Base-by-base conservation (phyloP, 2,797 vertebrate genomes). In the Tachyglossus aculeatus region DNA sequence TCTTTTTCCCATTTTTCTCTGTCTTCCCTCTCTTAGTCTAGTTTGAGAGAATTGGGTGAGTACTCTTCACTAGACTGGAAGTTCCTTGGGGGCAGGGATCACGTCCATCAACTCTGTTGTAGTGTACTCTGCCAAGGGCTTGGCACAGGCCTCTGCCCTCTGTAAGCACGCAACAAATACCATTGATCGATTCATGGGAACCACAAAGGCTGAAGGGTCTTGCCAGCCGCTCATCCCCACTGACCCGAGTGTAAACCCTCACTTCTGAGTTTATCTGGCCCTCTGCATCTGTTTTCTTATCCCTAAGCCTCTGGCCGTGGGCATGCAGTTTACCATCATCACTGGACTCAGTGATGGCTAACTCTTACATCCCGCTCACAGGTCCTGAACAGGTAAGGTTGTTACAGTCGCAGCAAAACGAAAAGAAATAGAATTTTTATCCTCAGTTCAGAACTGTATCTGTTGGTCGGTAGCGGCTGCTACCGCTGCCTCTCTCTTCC, bases 401-500 rank as follows among this genome's bases (percentile, higher is more conserved):
- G 31, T 33, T 48, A 51, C n/a, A n/a, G n/a, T n/a, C n/a, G n/a
- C n/a, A n/a, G 37, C 36, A 74, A 18, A 63, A 71, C 71, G 13
- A 56, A 53, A 5, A 64, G 33, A 73, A 70, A 56, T 36, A 21
- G 34, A 61, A 33, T 15, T 56, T 31, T 50, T 16, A 41, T 24
- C 37, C 25, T 74, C 36, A 29, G 19, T 66, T 21, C 8, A 57
- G 14, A 54, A 19, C 15, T 27, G 13, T n/a, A 1, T 29, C 4
- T 40, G 48, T 45, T 54, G 61, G 48, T 61, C n/a, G 16, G 3
- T 47, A 34, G 7, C 18, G 66, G 55, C 67, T 54, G 27, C 4
- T 21, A 3, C 22, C 9, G 43, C 19, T 19, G 4, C 19, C 19
- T 10, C 19, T 18, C n/a, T 12, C 40, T 41, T 19, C 40, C 3